Conservation (phyloP, 1,140 invertebrate species). For the Heliconius hermathena region DNA sequence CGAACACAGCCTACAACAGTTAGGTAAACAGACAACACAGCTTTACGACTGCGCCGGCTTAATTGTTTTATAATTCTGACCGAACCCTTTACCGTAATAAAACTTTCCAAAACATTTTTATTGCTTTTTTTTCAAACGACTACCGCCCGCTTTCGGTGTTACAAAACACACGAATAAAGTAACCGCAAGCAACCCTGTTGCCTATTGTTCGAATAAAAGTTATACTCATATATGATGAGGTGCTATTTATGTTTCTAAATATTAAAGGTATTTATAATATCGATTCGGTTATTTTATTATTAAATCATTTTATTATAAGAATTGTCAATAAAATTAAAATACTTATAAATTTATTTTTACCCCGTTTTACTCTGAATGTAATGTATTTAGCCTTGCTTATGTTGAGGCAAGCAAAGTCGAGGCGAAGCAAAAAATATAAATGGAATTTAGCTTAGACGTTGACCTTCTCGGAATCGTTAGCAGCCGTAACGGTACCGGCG, state of each 20-base stretch:
- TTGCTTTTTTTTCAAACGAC: conserved; percentile 54
- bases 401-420: conserved; percentile 44
- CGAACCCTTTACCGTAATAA: conserved; percentile 67
- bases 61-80: conserved; percentile 62
- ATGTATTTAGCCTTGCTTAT: conserved; percentile 50
- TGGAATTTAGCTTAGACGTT: conserved; percentile 74
- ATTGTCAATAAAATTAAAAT: neutral
- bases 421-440: conserved; percentile 66
- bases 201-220: neutral
- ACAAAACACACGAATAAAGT: conserved; percentile 30
- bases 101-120: conserved; percentile 66
- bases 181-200: conserved; percentile 33
- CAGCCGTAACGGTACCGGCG: conserved; percentile 70
- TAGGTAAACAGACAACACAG: conserved; percentile 45
- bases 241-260: neutral
- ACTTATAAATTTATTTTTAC: conserved; percentile 17
- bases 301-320: neutral
- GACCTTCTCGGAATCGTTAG: conserved; percentile 76
- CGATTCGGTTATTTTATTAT: neutral
- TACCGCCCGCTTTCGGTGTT: conserved; percentile 41
- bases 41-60: conserved; percentile 45
- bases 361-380: conserved; percentile 40
- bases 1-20: conserved; percentile 31
- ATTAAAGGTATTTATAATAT: neutral
- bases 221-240: neutral